Evolutionary conservation across 1,140 invertebrate genomes (phyloP), one percentile per base, ranked within the genome.

Genomic region (Calliopsis andreniformis): DNA sequence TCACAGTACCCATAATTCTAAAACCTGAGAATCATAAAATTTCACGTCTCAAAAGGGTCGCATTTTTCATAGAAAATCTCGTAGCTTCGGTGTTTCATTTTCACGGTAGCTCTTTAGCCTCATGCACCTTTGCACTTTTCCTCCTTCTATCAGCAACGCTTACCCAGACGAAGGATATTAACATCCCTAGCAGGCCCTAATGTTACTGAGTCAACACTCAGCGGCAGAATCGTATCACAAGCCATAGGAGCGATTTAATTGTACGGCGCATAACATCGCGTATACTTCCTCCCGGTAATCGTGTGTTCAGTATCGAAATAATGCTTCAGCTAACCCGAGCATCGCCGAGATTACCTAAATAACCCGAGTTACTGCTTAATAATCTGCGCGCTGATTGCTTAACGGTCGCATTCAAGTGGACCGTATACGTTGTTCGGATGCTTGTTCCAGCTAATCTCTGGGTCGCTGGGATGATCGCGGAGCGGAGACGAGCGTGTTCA

Each of bases 311-410:
- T 35, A 35, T 64, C 49, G 70, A 73, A 66, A 73, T 66, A 55
- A 66, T 55, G 39, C 28, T 28, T n/a, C n/a, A 30, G 5, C 18
- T n/a, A 25, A n/a, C 16, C 49, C 43, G 67, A 25, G 32, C 63
- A 76, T 66, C 76, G 66, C 43, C 35, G 56, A 55, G 79, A 82
- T 82, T 82, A 68, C 47, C 80, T 72, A 64, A 53, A 64, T 68
- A 68, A 76, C 79, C 49, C 47, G 64, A 62, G 75, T 47, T 64
- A 71, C 79, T 66, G 79, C 62, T 82, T 81, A 78, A 82, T 81
- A 82, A 81, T 55, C 79, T 30, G 59, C 73, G 35, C 51, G 76
- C 63, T 79, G 61, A 68, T 76, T 81, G 79, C 80, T 81, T 78
- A 82, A 82, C 75, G 76, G 47, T 75, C 67, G 75, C 76, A 76